A percentile compares a stretch with the other conserved stretches of the same genome.
Evolutionary conservation across 2,888 invertebrate genomes (phyloP).

Genomic region (Diabrotica balteata): DNA sequence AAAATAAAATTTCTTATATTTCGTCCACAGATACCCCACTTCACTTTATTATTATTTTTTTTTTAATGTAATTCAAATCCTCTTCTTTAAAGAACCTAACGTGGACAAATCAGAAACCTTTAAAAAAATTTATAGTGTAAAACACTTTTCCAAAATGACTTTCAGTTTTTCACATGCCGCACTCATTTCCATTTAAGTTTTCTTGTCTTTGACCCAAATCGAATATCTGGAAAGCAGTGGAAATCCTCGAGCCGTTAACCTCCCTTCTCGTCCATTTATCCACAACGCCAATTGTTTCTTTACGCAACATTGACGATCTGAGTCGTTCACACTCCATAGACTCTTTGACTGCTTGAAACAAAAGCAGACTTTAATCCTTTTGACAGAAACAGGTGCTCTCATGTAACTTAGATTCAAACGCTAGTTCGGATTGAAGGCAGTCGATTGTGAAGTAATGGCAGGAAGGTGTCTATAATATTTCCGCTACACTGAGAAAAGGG

Average conservation of each 20-base stretch:
- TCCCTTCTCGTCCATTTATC: background rate
- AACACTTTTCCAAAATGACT: too few species aligned
- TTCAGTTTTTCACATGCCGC: too few species aligned
- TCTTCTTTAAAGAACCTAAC: too few species aligned
- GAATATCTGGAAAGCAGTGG: background rate
- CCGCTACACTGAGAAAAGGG: too few species aligned
- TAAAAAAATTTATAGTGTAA: too few species aligned
- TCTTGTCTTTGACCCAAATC: slow-evolving; percentile 1
- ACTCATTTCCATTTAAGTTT: background rate
- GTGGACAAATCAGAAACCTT: too few species aligned
- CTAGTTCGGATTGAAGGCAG: background rate
- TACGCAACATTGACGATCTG: slow-evolving; percentile 16
- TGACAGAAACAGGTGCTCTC: slow-evolving; percentile 12
- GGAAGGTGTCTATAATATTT: too few species aligned
- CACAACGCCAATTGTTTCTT: slow-evolving; percentile 6
- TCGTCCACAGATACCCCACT: too few species aligned
- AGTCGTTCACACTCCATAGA: slow-evolving; percentile 19
- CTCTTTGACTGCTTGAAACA: slow-evolving; percentile 19
- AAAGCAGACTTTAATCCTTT: slow-evolving; percentile 7
- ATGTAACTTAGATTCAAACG: background rate
- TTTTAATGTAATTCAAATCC: too few species aligned
- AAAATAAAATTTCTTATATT: too few species aligned
- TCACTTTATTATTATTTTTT: too few species aligned
- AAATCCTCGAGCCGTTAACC: too few species aligned
- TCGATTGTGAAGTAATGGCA: background rate